Evolutionary conservation across 1,140 invertebrate species (phyloP).

Genomic region (Orchesella cincta): DNA sequence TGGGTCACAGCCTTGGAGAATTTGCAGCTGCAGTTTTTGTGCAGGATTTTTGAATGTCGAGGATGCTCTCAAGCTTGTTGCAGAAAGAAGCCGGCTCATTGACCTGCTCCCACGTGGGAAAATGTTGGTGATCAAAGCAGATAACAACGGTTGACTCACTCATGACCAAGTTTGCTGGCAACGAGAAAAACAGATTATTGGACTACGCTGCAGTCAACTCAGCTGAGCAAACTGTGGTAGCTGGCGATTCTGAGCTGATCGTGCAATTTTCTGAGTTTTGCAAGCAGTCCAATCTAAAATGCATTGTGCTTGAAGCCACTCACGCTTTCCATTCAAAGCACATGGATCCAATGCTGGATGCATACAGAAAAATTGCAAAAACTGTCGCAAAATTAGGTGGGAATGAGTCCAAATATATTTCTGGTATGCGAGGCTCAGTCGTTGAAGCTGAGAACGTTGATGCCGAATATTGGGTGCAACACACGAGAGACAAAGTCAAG

Average conservation of each 20-base stretch:
- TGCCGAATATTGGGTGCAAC: background rate
- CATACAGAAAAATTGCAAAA: background rate
- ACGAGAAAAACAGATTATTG: background rate
- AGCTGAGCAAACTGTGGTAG: constrained; percentile 15
- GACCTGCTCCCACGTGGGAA: constrained; percentile 31
- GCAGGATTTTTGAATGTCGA: constrained; percentile 39
- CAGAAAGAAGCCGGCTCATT: constrained; percentile 34
- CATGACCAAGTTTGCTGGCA: background rate
- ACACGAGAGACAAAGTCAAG: background rate
- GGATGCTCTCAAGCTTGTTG: constrained; percentile 31
- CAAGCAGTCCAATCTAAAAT: background rate
- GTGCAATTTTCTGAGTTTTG: constrained; percentile 1
- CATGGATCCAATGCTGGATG: constrained; percentile 15
- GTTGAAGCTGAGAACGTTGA: background rate
- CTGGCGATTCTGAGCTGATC: background rate
- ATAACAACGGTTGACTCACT: background rate
- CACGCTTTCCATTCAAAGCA: constrained; percentile 7
- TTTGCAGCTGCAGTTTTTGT: constrained; percentile 36
- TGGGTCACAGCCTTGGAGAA: constrained; percentile 45
- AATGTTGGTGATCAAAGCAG: constrained; percentile 33
- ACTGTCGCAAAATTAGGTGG: too few species aligned
- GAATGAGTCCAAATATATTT: background rate
- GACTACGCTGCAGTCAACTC: constrained; percentile 32
- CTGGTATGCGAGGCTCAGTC: background rate
- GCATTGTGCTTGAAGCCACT: background rate